Evolutionary conservation across 1,140 invertebrate genomes (phyloP), one percentile per base, ranked within the genome.

Genomic region (Hormaphis cornu): DNA sequence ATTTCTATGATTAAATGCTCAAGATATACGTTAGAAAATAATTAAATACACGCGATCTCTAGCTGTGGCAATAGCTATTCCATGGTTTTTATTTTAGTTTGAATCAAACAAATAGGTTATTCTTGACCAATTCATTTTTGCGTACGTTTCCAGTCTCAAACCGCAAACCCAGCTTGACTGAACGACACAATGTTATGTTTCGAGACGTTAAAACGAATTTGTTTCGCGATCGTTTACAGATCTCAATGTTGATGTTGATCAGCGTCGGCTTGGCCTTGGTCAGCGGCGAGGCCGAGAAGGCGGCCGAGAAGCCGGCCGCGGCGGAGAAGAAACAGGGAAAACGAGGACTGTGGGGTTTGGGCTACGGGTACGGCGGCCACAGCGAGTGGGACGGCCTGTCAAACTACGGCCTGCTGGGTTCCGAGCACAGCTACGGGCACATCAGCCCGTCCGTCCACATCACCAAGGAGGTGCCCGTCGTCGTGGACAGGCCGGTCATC

Each of bases 401-500:
- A 24, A 24, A 46, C 28, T 66, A 66, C 61, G 61, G 61, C 22
- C 28, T 66, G 28, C 9, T 66, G 6, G 61, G 61, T 1, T 1
- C 44, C 12, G 61, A 66, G 18, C 61, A 66, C 42, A 35, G 61
- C 12, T 66, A 66, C 18, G 61, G 61, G 10, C 61, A 66, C 44
- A 14, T 66, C 10, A 66, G 28, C 0, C 0, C 30, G 30, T 50
- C 61, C 1, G 61, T 66, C 4, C 61, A 66, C 18, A 37, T 66
- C 42, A 66, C 61, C 28, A 66, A 66, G 26, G 61, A 66, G 28
- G 61, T 66, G 44, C 61, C 61, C 1, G 28, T 66, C 28, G 8
- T 66, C 6, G 61, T 66, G 14, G 72, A 72, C 35, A 69, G 69
- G 18, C 59, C 66, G n/a, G 37, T 72, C 46, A 56, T 70, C 14